Conservation (phyloP, 2,888 invertebrate species). For the Ctena decussata region DNA sequence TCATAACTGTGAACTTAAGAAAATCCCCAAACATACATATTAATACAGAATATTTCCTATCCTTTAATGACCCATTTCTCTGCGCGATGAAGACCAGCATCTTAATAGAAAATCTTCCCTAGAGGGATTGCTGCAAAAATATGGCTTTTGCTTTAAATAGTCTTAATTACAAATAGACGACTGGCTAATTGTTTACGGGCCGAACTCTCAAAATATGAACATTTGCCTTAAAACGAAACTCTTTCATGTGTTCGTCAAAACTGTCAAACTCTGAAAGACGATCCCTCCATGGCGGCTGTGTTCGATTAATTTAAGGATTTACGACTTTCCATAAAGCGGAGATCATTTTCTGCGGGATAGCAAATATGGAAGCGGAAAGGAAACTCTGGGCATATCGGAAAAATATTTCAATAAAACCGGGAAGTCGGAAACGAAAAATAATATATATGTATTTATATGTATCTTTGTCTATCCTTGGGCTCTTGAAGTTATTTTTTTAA, state of each 20-base stretch:
- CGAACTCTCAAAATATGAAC: slow-evolving; percentile 35
- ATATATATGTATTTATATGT: too few species aligned
- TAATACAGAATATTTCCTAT: slow-evolving; percentile 49
- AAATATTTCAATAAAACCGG: too few species aligned
- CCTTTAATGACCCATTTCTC: slow-evolving; percentile 32
- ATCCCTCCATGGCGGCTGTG: slow-evolving; percentile 41
- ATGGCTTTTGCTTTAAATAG: slow-evolving; percentile 47
- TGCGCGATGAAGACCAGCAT: slow-evolving; percentile 34
- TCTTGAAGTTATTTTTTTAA: too few species aligned
- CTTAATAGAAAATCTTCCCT: slow-evolving; percentile 51
- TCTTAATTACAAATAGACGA: slow-evolving; percentile 63
- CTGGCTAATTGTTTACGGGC: slow-evolving; percentile 24
- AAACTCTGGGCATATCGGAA: too few species aligned
- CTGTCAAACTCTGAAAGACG: slow-evolving; percentile 39
- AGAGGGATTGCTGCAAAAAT: not conserved
- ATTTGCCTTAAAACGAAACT: slow-evolving; percentile 49
- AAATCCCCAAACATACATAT: slow-evolving; percentile 69
- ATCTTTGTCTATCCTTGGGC: too few species aligned
- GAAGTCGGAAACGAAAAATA: too few species aligned
- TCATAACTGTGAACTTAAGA: slow-evolving; percentile 25
- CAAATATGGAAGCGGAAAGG: not conserved
- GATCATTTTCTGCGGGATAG: slow-evolving; percentile 3
- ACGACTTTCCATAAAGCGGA: slow-evolving; percentile 7
- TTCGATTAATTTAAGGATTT: slow-evolving; percentile 22
- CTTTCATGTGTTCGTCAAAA: slow-evolving; percentile 44